Evolutionary conservation across 2,888 invertebrate species (phyloP).

Genomic region (Pharmacophagus antenor): DNA sequence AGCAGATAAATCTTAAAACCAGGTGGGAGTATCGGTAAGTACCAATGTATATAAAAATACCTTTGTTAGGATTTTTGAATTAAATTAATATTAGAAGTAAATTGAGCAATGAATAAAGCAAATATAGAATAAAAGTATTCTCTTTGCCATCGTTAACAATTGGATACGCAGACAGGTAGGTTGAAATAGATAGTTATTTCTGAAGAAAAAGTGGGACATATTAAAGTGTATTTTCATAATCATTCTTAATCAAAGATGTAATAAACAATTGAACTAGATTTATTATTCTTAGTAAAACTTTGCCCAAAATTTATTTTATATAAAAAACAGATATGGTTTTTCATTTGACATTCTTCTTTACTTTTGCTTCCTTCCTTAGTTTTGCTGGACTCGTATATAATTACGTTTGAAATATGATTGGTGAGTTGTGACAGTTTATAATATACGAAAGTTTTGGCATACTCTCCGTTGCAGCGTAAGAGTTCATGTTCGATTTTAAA

Average conservation of each 20-base stretch:
- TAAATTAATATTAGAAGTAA: background rate
- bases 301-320: background rate
- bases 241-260: background rate
- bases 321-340: background rate
- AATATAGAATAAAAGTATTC: background rate
- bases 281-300: background rate
- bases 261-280: background rate
- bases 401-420: background rate
- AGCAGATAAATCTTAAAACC: background rate
- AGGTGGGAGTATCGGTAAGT: too few species aligned
- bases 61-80: too few species aligned
- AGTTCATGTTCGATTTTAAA: background rate
- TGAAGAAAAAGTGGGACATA: background rate
- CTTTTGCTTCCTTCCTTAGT: background rate
- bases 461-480: background rate
- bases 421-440: slow-evolving; percentile 5
- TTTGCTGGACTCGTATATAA: background rate
- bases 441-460: background rate
- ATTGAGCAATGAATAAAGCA: background rate
- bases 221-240: background rate
- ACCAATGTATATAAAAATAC: too few species aligned
- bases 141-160: background rate
- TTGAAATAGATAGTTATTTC: background rate
- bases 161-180: background rate
- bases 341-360: slow-evolving; percentile 2